Evolutionary conservation across 2,888 invertebrate genomes (phyloP), one percentile per base, ranked within the genome.

Genomic region (Plagodis pulveraria): DNA sequence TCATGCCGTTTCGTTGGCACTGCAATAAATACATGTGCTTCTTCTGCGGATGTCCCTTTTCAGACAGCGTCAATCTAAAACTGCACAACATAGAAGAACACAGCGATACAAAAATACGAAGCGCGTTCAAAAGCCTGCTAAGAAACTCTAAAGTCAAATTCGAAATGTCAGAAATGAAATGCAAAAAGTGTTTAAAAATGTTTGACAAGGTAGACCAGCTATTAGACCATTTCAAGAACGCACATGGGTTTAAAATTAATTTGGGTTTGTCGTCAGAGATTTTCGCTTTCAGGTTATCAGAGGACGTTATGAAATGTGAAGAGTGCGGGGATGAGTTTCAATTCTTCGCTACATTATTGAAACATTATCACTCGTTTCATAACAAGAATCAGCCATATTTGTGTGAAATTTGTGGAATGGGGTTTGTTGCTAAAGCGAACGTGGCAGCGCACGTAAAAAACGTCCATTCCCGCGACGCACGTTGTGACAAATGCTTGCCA

Each of bases 371-470:
- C 43, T 81, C 80, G 49, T 74, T 58, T 10, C 86, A 87, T n/a
- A 82, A 77, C 32, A 78, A 72, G 9, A 69, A 75, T 9, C 74
- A 75, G 8, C 69, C 75, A 0, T 84, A 73, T 32, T 33, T 86
- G 0, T 87, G 87, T 53, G 86, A 87, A 47, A 76, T 83, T 0
- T 87, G 91, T 40, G 92, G 91, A 0, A 81, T 85, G 54, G 83
- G 81, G 0, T 91, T 90, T 51, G 71, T 83, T 0, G 78, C 80
- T 0, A 84, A 81, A 22, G 66, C 71, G 0, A 82, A 85, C 42
- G 78, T 91, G 0, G 70, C 76, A 0, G 77, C 78, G 10, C 91
- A 91, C 52, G 73, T 85, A 0, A 82, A 76, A 63, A 70, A 73
- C 2, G 78, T 81, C 0, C 90, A 89, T 40, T 69, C 73, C 0